Percentiles rank a stretch among this genome's conserved stretches.
These are phyloP conservation scores for Apostichopus japonicus DNA, from an alignment of 35 echinoderm and acorn worm genomes.

Conservation along the genomic window DNA sequence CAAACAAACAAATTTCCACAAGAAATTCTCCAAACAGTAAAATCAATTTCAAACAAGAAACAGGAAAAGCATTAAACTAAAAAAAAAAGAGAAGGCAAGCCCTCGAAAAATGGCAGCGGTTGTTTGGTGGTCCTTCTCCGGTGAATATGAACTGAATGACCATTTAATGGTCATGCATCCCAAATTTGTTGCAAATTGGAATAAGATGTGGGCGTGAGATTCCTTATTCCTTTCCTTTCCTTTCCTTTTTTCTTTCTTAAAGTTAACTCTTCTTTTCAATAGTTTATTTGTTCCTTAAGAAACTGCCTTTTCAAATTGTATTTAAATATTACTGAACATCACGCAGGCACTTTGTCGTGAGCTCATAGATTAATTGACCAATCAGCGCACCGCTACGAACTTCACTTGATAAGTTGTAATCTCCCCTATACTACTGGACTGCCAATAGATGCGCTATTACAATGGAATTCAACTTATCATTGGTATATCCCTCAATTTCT, in stretches of 20 bases:
- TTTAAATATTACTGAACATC: conserved; percentile 54
- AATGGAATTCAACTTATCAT: conserved; percentile 23
- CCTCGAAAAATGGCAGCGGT: not conserved
- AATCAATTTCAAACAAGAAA: not conserved
- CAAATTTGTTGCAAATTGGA: conserved; percentile 71
- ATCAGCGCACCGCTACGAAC: conserved; percentile 36
- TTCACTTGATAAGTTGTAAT: conserved; percentile 7
- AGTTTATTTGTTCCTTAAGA: conserved; percentile 54
- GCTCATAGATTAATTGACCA: conserved; percentile 36
- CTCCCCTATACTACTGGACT: not conserved
- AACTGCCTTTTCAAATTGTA: conserved; percentile 55
- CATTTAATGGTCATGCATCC: conserved; percentile 48
- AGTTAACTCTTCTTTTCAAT: conserved; percentile 24
- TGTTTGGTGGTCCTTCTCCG: conserved; percentile 31
- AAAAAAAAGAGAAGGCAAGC: not conserved
- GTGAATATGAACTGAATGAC: conserved; percentile 36
- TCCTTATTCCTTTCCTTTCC: not conserved
- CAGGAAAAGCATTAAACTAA: not conserved
- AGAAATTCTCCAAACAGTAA: not conserved
- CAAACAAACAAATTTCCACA: not conserved
- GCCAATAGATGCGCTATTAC: conserved; percentile 15
- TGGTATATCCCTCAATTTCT: conserved; percentile 24
- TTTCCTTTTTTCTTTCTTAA: not conserved
- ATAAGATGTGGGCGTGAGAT: conserved; percentile 48
- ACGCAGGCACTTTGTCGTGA: conserved; percentile 27